These are phyloP conservation scores for Phrynosoma platyrhinos DNA, from an alignment of 2,113 vertebrate species.

Conservation along the genomic window DNA sequence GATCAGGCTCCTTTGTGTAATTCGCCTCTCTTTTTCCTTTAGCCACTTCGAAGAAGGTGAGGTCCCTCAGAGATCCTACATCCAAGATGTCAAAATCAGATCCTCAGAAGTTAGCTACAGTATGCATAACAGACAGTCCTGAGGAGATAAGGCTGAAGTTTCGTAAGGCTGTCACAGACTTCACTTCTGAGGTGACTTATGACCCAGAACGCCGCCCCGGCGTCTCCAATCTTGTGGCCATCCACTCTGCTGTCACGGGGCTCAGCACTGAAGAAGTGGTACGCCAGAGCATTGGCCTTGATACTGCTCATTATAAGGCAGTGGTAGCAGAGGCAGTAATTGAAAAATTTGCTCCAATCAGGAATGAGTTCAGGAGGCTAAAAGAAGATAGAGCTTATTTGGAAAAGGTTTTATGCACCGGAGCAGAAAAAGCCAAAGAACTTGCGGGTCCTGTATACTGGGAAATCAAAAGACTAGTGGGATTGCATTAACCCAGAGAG, in stretches of 20 bases:
- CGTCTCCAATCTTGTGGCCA: conserved; percentile 91
- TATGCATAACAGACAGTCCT: conserved; percentile 87
- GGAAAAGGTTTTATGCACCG: conserved; percentile 81
- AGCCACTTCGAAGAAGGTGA: conserved; percentile 89
- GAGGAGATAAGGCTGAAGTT: conserved; percentile 90
- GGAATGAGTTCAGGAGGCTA: conserved; percentile 85
- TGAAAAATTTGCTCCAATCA: conserved; percentile 87
- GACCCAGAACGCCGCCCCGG: conserved; percentile 85
- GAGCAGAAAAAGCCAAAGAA: conserved; percentile 82
- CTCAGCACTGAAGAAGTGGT: conserved; percentile 83
- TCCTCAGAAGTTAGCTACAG: conserved; percentile 84
- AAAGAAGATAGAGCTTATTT: conserved; percentile 81
- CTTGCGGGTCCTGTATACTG: conserved; percentile 85
- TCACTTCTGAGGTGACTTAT: conserved; percentile 92
- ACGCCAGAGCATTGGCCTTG: conserved; percentile 75
- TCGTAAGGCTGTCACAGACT: conserved; percentile 93
- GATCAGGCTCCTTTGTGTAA: not conserved
- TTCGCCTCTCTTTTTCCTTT: not conserved
- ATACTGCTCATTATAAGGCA: conserved; percentile 90
- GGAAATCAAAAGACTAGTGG: conserved; percentile 85
- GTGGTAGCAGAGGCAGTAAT: conserved; percentile 90
- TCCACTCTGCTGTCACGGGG: conserved; percentile 84
- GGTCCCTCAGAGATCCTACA: conserved; percentile 90
- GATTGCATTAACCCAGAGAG: conserved; percentile 79
- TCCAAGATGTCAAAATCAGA: conserved; percentile 98